A percentile compares a stretch with the other conserved stretches of the same genome.
Conservation (phyloP, 2,113 vertebrate genomes). For the Ictalurus furcatus region DNA sequence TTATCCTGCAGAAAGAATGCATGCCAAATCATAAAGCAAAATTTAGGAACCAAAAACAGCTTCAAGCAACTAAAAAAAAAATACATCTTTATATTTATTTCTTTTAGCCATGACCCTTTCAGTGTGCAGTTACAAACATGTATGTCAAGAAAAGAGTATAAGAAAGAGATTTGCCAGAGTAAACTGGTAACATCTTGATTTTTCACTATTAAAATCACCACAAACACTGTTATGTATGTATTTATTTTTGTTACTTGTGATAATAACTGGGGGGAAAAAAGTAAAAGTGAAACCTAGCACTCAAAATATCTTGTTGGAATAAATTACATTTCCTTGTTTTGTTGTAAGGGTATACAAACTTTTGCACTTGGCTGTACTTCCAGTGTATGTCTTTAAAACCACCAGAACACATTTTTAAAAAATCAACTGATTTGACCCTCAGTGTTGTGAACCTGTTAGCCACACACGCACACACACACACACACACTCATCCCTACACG, state of each 20-base stretch:
- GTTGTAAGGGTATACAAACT: background rate
- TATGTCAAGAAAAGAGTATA: background rate
- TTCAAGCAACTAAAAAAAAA: background rate
- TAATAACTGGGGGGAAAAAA: background rate
- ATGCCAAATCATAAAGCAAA: background rate
- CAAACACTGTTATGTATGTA: background rate
- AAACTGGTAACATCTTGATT: background rate
- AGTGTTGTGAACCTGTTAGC: background rate
- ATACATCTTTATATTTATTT: no score
- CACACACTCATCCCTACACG: conserved; percentile 43
- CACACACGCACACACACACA: conserved; percentile 66
- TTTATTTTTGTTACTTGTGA: background rate
- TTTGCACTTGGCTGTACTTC: background rate
- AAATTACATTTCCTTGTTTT: background rate
- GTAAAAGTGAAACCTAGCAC: background rate
- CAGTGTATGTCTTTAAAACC: background rate
- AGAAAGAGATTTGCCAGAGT: background rate
- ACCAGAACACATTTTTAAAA: background rate
- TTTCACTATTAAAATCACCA: background rate
- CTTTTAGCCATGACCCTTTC: no score
- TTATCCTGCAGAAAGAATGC: background rate
- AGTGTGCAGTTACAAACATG: background rate
- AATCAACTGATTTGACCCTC: background rate
- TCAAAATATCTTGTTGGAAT: background rate
- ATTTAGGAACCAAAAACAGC: background rate